Conservation (phyloP, 2,888 invertebrate genomes). For the Sericinus montela region DNA sequence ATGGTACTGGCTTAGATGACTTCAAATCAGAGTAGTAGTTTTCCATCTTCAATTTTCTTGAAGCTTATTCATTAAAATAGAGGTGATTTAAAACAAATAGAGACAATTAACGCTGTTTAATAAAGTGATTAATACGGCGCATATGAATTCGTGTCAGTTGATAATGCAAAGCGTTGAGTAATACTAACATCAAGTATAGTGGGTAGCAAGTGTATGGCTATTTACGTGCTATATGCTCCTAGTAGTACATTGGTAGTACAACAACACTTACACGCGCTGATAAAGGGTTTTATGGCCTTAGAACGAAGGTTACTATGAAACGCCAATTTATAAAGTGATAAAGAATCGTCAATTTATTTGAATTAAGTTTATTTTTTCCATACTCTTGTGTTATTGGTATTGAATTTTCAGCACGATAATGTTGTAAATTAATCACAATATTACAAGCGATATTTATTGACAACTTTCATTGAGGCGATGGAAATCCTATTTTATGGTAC, state of each 20-base stretch:
- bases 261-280: neutral
- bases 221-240: neutral
- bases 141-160: slow-evolving; percentile 26
- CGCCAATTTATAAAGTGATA: neutral
- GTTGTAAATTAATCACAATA: no score
- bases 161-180: slow-evolving; percentile 27
- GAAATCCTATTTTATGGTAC: no score
- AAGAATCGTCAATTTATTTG: neutral
- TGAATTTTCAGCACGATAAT: no score
- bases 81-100: no score
- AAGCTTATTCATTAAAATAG: no score
- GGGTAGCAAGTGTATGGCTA: slow-evolving; percentile 14
- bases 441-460: no score
- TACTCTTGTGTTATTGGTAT: neutral
- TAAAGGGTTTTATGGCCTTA: neutral
- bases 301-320: neutral
- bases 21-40: no score
- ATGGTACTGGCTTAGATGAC: no score
- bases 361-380: neutral
- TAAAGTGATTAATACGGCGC: slow-evolving; percentile 12
- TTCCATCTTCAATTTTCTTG: no score
- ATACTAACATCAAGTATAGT: slow-evolving; percentile 19
- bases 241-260: neutral
- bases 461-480: no score
- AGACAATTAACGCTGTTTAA: slow-evolving; percentile 5